Percentiles rank a stretch among this genome's conserved stretches.
These are phyloP conservation scores for Argyresthia albistria DNA, from an alignment of 2,888 invertebrate species.

Conservation along the genomic window DNA sequence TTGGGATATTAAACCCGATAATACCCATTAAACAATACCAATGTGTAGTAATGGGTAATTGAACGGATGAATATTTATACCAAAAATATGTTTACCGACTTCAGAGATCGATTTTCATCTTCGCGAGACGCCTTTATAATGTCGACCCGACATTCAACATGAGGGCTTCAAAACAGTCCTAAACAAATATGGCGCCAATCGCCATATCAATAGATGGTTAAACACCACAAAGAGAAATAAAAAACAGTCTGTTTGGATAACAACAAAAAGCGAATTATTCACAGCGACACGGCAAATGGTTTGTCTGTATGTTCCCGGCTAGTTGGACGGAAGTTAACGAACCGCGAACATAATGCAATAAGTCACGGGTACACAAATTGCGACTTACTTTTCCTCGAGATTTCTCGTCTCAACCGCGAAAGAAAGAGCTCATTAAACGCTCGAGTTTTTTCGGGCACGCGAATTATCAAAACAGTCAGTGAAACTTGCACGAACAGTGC, in stretches of 20 bases:
- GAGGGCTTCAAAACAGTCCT: too few species aligned
- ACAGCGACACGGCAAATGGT: neutral
- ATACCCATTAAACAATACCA: too few species aligned
- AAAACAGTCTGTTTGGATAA: neutral
- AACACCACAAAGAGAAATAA: neutral
- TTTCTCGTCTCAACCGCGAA: neutral
- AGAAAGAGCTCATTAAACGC: neutral
- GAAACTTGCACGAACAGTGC: too few species aligned
- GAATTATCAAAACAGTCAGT: too few species aligned
- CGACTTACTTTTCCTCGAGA: slow-evolving; percentile 1
- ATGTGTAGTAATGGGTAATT: too few species aligned
- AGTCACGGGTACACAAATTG: slow-evolving; percentile 6
- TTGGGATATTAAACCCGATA: too few species aligned
- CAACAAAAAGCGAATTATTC: slow-evolving; percentile 3
- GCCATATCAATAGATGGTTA: neutral
- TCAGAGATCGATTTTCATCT: too few species aligned
- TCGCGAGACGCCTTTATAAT: too few species aligned
- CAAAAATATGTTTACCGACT: too few species aligned
- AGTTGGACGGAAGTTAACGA: slow-evolving; percentile 5
- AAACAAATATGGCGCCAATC: too few species aligned
- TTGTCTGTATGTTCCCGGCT: neutral
- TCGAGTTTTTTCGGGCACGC: neutral
- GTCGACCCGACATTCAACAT: too few species aligned
- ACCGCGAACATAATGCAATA: slow-evolving; percentile 8
- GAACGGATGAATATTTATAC: too few species aligned